These are phyloP conservation scores for Villa cingulata DNA, from an alignment of 2,888 invertebrate genomes.

Conservation along the genomic window DNA sequence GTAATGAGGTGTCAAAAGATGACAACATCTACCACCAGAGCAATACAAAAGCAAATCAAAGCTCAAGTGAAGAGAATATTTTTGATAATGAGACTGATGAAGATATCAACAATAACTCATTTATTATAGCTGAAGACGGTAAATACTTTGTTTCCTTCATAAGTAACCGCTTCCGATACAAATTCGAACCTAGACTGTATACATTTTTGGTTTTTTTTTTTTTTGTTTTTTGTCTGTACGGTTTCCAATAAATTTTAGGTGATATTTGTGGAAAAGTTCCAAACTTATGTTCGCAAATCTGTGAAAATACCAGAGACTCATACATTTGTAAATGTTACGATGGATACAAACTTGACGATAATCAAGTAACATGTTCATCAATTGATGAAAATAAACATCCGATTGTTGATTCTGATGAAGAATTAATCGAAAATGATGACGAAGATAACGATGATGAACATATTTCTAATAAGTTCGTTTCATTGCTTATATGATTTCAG, in stretches of 20 bases:
- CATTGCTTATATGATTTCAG: no score
- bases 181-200: background rate
- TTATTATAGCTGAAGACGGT: constrained; percentile 12
- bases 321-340: constrained; percentile 39
- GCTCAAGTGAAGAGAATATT: background rate
- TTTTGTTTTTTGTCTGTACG: no score
- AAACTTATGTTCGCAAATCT: constrained; percentile 43
- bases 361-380: constrained; percentile 38
- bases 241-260: constrained; percentile 27
- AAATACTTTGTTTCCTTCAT: no score
- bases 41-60: background rate
- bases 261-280: constrained; percentile 41
- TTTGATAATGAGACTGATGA: background rate
- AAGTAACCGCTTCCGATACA: no score
- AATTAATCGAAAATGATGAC: constrained; percentile 5
- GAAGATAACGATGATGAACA: background rate
- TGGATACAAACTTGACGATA: constrained; percentile 38
- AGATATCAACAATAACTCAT: constrained; percentile 6
- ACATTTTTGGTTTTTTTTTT: no score
- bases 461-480: background rate
- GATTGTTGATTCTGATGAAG: constrained; percentile 13
- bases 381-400: constrained; percentile 14
- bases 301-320: constrained; percentile 44
- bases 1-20: constrained; percentile 26
- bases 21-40: background rate